A percentile compares a stretch with the other conserved stretches of the same genome.
These are phyloP conservation scores for Metacarcinus magister DNA, from an alignment of 2,888 invertebrate species.

Conservation along the genomic window DNA sequence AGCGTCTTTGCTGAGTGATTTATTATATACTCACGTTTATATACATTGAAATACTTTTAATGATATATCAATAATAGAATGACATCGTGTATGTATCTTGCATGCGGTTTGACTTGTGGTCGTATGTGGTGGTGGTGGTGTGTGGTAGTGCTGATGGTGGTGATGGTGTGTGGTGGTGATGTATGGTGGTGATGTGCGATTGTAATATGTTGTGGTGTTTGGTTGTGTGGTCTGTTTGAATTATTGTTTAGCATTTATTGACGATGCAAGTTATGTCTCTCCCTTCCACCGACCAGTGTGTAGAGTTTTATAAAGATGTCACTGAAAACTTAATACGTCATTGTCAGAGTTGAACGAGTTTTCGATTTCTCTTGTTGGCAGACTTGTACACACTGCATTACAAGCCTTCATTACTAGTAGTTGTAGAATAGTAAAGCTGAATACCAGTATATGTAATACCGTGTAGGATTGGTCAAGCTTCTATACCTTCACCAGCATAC, in stretches of 20 bases:
- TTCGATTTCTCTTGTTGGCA: background rate
- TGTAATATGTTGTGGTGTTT: too few species aligned
- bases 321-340: background rate
- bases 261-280: background rate
- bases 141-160: background rate
- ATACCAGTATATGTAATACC: background rate
- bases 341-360: background rate
- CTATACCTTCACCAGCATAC: background rate
- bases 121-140: background rate
- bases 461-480: background rate
- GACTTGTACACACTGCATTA: background rate
- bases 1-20: too few species aligned
- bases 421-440: background rate
- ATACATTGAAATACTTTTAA: too few species aligned
- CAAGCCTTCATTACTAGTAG: background rate
- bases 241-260: background rate
- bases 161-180: too few species aligned
- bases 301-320: background rate
- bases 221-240: background rate
- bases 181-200: too few species aligned
- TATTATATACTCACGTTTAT: too few species aligned
- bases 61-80: too few species aligned
- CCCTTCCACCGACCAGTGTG: background rate
- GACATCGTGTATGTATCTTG: too few species aligned
- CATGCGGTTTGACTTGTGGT: background rate